Evolutionary conservation across 2,797 vertebrate species (phyloP).

Genomic region (Helarctos malayanus): DNA sequence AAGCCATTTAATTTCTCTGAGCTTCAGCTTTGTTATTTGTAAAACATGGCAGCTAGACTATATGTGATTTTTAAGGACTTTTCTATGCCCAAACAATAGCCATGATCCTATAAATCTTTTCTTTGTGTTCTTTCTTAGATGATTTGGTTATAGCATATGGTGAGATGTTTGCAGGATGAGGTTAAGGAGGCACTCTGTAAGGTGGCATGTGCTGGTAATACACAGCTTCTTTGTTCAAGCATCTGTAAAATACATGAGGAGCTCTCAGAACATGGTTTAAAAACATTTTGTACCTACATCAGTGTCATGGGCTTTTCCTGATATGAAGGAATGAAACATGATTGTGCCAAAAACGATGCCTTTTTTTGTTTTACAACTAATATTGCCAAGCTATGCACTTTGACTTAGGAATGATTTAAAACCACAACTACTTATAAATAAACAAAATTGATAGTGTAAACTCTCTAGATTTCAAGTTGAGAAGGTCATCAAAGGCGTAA

Average conservation of each 20-base stretch:
- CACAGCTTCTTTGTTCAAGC: background rate
- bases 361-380: background rate
- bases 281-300: background rate
- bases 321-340: background rate
- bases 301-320: background rate
- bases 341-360: background rate
- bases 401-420: constrained; percentile 39
- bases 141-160: background rate
- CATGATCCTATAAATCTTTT: background rate
- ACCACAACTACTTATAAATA: background rate
- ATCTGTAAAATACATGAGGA: background rate
- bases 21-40: constrained; percentile 27
- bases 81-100: background rate
- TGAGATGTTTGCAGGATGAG: background rate
- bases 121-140: background rate
- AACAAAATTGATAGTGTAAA: background rate
- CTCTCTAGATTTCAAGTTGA: background rate
- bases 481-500: background rate
- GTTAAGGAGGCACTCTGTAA: background rate
- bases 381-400: constrained; percentile 36
- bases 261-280: background rate
- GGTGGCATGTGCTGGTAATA: background rate
- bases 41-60: background rate
- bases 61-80: background rate
- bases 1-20: constrained; percentile 45